Evolutionary conservation across 2,888 invertebrate genomes (phyloP).

Genomic region (Esperia sulphurella): DNA sequence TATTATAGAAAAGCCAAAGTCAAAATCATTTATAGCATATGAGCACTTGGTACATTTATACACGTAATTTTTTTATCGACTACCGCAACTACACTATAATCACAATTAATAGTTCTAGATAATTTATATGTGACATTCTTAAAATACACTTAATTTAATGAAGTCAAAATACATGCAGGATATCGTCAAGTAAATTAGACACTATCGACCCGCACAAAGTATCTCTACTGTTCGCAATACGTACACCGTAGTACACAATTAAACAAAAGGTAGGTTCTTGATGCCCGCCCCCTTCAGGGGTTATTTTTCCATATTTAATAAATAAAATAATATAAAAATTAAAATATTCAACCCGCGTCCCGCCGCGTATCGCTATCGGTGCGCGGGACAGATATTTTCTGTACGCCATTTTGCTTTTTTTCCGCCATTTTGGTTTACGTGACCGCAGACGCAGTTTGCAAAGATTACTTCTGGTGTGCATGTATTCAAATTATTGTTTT

Average conservation of each 20-base stretch:
- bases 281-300: slow-evolving; percentile 6
- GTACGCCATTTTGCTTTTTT: slow-evolving; percentile 17
- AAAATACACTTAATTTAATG: too few species aligned
- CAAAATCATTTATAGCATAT: too few species aligned
- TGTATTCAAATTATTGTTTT: slow-evolving; percentile 64
- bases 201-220: neutral
- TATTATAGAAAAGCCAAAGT: too few species aligned
- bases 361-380: slow-evolving; percentile 72
- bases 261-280: slow-evolving; percentile 50
- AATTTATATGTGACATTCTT: too few species aligned
- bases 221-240: neutral
- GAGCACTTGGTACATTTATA: too few species aligned
- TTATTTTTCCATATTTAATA: slow-evolving; percentile 60
- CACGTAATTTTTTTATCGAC: too few species aligned
- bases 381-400: slow-evolving; percentile 56
- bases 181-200: too few species aligned
- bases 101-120: too few species aligned
- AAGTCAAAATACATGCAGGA: too few species aligned
- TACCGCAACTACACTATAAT: too few species aligned
- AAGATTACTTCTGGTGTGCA: slow-evolving; percentile 56
- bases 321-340: slow-evolving; percentile 62
- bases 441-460: slow-evolving; percentile 55
- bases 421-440: slow-evolving; percentile 62
- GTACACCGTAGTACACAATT: slow-evolving; percentile 30
- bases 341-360: slow-evolving; percentile 70